These are phyloP conservation scores for Nesospiza acunhae DNA, from an alignment of 2,113 vertebrate genomes.

Conservation along the genomic window DNA sequence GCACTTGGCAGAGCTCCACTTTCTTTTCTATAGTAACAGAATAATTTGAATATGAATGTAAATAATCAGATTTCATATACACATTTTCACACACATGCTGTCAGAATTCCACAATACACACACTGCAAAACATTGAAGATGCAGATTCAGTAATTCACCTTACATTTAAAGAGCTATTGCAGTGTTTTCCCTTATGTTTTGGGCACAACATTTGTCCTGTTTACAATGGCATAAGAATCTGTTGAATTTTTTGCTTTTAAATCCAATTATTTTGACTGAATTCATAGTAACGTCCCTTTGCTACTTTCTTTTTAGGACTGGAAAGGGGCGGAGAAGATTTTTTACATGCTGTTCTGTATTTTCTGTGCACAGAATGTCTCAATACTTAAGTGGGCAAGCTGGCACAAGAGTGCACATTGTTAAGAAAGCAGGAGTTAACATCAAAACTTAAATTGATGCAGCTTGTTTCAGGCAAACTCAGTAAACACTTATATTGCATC, in stretches of 20 bases:
- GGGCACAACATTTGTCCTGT: neutral
- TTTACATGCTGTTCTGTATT: neutral
- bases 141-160: neutral
- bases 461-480: conserved; percentile 24
- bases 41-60: neutral
- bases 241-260: neutral
- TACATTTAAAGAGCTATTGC: neutral
- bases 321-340: neutral
- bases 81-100: neutral
- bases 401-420: neutral
- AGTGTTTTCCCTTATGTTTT: neutral
- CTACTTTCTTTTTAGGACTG: neutral
- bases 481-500: conserved; percentile 14
- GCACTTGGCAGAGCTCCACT: neutral
- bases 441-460: neutral
- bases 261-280: neutral
- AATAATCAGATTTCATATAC: neutral
- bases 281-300: neutral
- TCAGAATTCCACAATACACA: neutral
- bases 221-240: neutral
- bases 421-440: neutral
- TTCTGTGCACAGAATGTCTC: neutral
- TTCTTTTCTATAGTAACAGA: neutral
- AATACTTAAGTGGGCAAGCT: neutral
- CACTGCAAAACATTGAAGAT: neutral